Evolutionary conservation across 2,888 invertebrate genomes (phyloP).

Genomic region (Harpagoxenus sublaevis): DNA sequence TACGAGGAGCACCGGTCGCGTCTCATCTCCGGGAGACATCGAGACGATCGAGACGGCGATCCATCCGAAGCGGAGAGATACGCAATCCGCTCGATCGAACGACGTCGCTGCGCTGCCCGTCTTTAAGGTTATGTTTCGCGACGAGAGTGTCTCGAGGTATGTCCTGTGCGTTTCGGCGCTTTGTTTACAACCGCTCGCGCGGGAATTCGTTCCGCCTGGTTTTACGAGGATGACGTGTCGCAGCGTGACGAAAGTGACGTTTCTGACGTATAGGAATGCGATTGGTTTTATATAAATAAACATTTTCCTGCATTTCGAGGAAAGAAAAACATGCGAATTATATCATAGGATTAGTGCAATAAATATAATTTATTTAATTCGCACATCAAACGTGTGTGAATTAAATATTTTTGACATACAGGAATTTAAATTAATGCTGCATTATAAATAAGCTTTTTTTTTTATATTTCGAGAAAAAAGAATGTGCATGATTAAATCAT

Average conservation of each 20-base stretch:
- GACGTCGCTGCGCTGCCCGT: slow-evolving; percentile 71
- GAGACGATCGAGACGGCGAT: not conserved
- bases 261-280: not conserved
- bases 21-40: slow-evolving; percentile 12
- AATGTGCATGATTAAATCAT: too few species aligned
- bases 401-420: not conserved
- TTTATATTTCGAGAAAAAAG: too few species aligned
- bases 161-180: not conserved
- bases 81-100: not conserved
- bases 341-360: not conserved
- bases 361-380: not conserved
- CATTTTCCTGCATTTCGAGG: not conserved
- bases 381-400: not conserved
- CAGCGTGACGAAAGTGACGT: not conserved
- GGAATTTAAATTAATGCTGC: not conserved
- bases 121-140: slow-evolving; percentile 82
- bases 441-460: not conserved
- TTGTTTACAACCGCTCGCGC: slow-evolving; percentile 3
- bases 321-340: not conserved
- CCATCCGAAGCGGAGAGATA: not conserved
- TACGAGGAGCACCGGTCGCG: slow-evolving; percentile 48
- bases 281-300: not conserved
- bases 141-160: slow-evolving; percentile 80
- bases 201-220: not conserved
- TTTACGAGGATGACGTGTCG: not conserved